Evolutionary conservation across 1,140 invertebrate genomes (phyloP), one percentile per base, ranked within the genome.

Genomic region (Drosophila sp.): DNA sequence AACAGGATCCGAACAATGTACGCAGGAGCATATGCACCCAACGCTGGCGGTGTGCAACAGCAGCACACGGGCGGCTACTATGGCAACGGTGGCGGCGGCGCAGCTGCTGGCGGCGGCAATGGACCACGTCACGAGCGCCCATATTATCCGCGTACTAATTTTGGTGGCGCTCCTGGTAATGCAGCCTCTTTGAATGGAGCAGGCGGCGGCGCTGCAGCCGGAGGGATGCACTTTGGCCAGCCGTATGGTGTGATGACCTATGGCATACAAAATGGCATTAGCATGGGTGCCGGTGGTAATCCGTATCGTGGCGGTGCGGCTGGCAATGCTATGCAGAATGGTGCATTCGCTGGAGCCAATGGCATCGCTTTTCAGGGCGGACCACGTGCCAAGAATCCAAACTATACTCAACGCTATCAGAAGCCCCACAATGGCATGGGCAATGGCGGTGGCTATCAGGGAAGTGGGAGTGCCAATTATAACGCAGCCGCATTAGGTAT

Each of bases 11-110:
- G 7, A 16, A 45, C 29, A 40, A 89, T 89, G 83, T 89, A 89
- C 57, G 80, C 83, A 63, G 76, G 84, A 57, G 77, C 83, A 65
- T 89, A 89, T 83, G 76, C 83, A 83, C 83, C 83, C 18, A 89
- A 83, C 57, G 84, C 84, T 51, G 83, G 83, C 18, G 76, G 83
- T 41, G 84, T 89, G 45, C 83, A 89, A 50, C 83, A 89, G 53
- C 83, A 89, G 61, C 84, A 89, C 59, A 84, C 83, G 16, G 79
- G 79, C 61, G 82, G 82, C 41, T 89, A 89, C n/a, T 83, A 83
- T 50, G 76, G 84, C n/a, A 89, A 89, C 43, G 83, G 83, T n/a
- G 84, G 80, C 25, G 84, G 62, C n/a, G 80, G 71, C 9, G 70
- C 63, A 41, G 70, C 70, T 34, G 70, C 70, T 57, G 71, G 50